These are phyloP conservation scores for Eupeodes luniger DNA, from an alignment of 2,888 invertebrate genomes.

Conservation along the genomic window DNA sequence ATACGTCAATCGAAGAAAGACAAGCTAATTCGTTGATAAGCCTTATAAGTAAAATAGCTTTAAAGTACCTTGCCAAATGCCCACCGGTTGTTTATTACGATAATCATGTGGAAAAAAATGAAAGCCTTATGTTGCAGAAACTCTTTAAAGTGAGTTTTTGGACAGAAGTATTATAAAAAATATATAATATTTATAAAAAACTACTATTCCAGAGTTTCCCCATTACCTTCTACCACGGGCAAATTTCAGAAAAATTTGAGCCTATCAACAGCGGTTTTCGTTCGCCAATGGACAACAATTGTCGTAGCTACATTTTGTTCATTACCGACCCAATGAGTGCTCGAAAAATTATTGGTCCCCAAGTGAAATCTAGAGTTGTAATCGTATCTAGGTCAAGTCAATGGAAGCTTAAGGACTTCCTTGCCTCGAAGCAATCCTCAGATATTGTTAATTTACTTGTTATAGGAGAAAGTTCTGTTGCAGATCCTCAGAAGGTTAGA, in stretches of 20 bases:
- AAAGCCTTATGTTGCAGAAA: constrained; percentile 86
- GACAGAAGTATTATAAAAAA: no score
- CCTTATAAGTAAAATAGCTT: constrained; percentile 86
- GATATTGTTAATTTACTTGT: constrained; percentile 89
- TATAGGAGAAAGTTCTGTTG: constrained; percentile 88
- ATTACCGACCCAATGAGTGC: constrained; percentile 87
- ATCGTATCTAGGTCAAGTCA: constrained; percentile 89
- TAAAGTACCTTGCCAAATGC: constrained; percentile 87
- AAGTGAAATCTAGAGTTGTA: constrained; percentile 87
- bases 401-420: constrained; percentile 90
- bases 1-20: constrained; percentile 81
- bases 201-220: constrained; percentile 82
- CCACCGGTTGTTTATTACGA: constrained; percentile 89
- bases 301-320: constrained; percentile 88
- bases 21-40: constrained; percentile 87
- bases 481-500: constrained; percentile 84
- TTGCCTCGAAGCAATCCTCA: constrained; percentile 87
- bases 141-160: constrained; percentile 84
- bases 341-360: constrained; percentile 86
- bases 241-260: constrained; percentile 85
- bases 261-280: constrained; percentile 83
- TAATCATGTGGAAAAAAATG: constrained; percentile 85
- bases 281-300: constrained; percentile 84
- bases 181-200: no score
- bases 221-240: constrained; percentile 87